Conservation (phyloP, 1,140 invertebrate species). For the Bilobella aurantiaca region DNA sequence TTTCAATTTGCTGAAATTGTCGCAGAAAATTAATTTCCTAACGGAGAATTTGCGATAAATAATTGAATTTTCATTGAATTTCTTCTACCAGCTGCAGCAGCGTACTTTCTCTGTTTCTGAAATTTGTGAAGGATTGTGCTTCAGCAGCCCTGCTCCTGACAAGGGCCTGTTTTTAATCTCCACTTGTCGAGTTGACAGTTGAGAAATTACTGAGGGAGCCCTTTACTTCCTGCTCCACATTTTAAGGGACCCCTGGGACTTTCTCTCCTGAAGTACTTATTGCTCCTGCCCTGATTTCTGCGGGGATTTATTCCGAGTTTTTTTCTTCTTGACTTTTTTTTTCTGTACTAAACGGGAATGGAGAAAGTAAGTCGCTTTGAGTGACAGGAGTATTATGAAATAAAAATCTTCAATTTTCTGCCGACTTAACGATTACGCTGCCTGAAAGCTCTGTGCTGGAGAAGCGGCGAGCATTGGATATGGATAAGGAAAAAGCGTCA, state of each 20-base stretch:
- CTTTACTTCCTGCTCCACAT: background rate
- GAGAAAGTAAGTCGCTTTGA: background rate
- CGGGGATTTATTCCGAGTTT: background rate
- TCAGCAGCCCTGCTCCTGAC: background rate
- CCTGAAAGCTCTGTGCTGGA: background rate
- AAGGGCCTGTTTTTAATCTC: background rate
- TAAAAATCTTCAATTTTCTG: constrained; percentile 2
- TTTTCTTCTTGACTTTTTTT: background rate
- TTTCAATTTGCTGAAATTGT: no score
- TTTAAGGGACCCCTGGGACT: background rate
- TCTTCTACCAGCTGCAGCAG: no score
- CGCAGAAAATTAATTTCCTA: background rate
- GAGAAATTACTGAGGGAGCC: constrained; percentile 1
- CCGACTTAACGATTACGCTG: constrained; percentile 2
- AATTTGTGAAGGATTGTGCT: no score
- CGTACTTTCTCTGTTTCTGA: no score
- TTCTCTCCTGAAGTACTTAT: no score
- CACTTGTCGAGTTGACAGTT: background rate
- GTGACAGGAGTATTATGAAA: constrained; percentile 2
- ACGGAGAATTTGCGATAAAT: background rate
- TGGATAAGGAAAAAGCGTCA: background rate
- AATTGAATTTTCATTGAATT: background rate
- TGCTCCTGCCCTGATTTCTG: no score
- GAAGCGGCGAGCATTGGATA: background rate
- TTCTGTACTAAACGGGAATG: no score